These are phyloP conservation scores for Sarotherodon lohbergeri DNA, from an alignment of 2,113 vertebrate species.

Conservation along the genomic window DNA sequence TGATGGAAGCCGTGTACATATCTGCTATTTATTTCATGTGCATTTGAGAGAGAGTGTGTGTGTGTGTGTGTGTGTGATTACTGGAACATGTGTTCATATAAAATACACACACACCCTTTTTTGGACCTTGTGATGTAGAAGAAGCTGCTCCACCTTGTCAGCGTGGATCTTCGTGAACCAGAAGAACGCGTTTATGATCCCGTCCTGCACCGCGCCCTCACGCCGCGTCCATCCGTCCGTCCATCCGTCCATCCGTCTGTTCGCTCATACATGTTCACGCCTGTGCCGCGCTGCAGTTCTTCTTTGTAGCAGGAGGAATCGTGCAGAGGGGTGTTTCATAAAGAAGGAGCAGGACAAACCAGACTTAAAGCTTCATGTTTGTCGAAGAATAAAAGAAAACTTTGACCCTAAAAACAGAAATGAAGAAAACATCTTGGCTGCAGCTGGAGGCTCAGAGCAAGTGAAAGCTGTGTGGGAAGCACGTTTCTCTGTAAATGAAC, in stretches of 20 bases:
- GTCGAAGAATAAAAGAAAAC: not conserved
- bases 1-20: slow-evolving; percentile 41
- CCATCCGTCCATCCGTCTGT: not conserved
- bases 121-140: not conserved
- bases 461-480: too few relatives aligned
- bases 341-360: not conserved
- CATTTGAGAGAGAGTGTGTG: not conserved
- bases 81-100: not conserved
- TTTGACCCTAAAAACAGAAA: too few relatives aligned
- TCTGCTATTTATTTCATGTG: slow-evolving; percentile 61
- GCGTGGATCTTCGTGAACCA: not conserved
- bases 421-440: not conserved
- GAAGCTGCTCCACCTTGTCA: not conserved
- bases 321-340: not conserved
- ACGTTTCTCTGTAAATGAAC: too few relatives aligned
- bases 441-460: too few relatives aligned
- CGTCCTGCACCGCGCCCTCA: not conserved
- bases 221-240: not conserved
- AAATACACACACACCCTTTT: not conserved
- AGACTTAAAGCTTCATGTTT: not conserved
- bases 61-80: not conserved
- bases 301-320: not conserved
- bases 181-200: not conserved
- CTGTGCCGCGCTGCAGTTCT: not conserved
- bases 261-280: not conserved